These are phyloP conservation scores for Heliconius ismenius DNA, from an alignment of 2,888 invertebrate species.

Conservation along the genomic window DNA sequence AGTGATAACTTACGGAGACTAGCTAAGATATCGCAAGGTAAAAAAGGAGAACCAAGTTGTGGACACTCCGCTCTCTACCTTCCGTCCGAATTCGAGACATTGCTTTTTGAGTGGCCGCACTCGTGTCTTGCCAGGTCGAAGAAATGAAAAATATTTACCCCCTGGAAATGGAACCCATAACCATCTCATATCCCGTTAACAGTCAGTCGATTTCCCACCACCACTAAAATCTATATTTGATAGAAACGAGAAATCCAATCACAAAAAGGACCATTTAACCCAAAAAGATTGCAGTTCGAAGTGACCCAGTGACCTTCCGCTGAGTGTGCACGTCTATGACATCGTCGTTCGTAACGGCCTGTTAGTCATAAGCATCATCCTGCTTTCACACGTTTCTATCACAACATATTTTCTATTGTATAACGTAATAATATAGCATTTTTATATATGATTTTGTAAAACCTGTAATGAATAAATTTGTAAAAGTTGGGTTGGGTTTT, in stretches of 20 bases:
- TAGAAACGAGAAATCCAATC: not conserved
- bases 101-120: not conserved
- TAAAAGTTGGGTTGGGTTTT: not conserved
- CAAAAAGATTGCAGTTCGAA: slow-evolving; percentile 11
- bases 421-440: not conserved
- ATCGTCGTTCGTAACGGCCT: not conserved
- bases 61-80: no score
- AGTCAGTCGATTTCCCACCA: not conserved
- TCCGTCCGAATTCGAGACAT: not conserved
- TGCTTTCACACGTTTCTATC: slow-evolving; percentile 8
- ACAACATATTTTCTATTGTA: not conserved
- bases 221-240: not conserved
- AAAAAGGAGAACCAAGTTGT: no score
- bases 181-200: not conserved
- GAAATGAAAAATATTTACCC: not conserved
- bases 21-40: not conserved
- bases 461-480: not conserved
- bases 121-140: not conserved
- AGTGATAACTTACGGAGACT: not conserved
- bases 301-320: slow-evolving; percentile 22
- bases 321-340: slow-evolving; percentile 2
- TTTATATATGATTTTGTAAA: not conserved
- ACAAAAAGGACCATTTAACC: not conserved
- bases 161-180: not conserved
- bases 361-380: not conserved